phyloP scores from a whole-genome alignment of 2,113 vertebrate genomes.

The Perca flavescens region DNA sequence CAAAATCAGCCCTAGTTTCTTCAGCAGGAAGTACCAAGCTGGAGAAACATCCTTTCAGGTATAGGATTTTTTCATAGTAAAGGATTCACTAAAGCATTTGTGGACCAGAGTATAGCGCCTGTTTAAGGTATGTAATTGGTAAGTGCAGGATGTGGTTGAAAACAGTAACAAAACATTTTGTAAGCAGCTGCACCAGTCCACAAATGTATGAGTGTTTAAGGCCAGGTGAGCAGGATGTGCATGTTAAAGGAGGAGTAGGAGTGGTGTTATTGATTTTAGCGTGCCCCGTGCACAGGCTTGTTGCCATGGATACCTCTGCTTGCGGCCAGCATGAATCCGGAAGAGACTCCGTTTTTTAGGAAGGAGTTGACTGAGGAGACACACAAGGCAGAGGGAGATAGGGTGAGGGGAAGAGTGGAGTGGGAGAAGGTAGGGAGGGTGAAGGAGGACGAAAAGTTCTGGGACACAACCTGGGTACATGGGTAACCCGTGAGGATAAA shows the following conservation, averaged over 20 bases:
- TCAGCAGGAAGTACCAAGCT: conserved; percentile 1
- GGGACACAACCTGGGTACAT: conserved; percentile 50
- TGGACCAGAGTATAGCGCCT: conserved; percentile 47
- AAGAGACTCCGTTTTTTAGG: conserved; percentile 98
- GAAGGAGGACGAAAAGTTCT: conserved; percentile 28
- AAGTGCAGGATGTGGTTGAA: background rate
- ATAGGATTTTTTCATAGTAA: conserved; percentile 36
- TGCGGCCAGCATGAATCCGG: conserved; percentile 95
- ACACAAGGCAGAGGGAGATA: conserved; percentile 91
- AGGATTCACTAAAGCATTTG: conserved; percentile 58
- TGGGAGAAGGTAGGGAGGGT: conserved; percentile 29
- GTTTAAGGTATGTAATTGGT: background rate
- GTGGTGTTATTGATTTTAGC: conserved; percentile 56
- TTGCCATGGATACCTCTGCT: conserved; percentile 93
- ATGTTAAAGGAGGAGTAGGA: conserved; percentile 17
- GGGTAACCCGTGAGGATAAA: conserved; percentile 42
- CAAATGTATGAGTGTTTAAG: conserved; percentile 68
- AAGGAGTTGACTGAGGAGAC: conserved; percentile 92
- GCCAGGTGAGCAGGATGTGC: conserved; percentile 48
- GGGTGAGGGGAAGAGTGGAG: conserved; percentile 73
- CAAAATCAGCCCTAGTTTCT: conserved; percentile 26
- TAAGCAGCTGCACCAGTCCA: conserved; percentile 58
- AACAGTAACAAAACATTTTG: background rate
- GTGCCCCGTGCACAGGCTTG: conserved; percentile 82
- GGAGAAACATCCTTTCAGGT: conserved; percentile 31